A percentile compares a stretch with the other conserved stretches of the same genome.
Conservation (phyloP, 2,113 vertebrate genomes). For the Scytalopus superciliaris region DNA sequence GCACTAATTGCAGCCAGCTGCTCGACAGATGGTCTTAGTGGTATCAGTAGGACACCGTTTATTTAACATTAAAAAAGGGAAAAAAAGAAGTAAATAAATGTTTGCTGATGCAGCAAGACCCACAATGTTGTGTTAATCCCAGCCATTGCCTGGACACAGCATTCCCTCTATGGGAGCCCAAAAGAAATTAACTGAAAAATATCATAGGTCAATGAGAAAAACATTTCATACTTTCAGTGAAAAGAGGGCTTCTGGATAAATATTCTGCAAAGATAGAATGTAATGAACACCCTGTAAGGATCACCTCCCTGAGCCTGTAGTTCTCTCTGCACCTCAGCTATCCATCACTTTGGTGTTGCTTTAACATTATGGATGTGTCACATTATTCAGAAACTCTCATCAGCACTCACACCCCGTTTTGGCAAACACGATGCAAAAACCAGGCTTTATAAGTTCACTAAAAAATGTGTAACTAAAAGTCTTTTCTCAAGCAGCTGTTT, state of each 20-base stretch:
- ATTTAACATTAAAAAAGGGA: background rate
- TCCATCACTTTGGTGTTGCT: background rate
- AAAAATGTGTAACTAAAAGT: background rate
- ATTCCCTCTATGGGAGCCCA: background rate
- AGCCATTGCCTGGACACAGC: fast-evolving
- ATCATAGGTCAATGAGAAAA: background rate
- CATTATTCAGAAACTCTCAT: background rate
- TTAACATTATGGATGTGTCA: background rate
- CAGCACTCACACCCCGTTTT: background rate
- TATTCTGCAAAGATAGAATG: background rate
- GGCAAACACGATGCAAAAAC: background rate
- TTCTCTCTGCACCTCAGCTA: background rate
- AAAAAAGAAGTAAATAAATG: background rate
- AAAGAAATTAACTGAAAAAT: background rate
- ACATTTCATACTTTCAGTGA: background rate
- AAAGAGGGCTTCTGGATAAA: background rate
- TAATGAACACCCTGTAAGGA: background rate
- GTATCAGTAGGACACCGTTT: background rate
- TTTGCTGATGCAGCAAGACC: background rate
- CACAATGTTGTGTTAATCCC: background rate
- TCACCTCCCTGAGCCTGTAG: background rate
- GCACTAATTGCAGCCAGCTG: slow-evolving; percentile 17
- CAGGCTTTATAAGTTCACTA: background rate
- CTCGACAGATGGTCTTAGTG: background rate
- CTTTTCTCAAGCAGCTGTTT: background rate